Percentiles rank a stretch among this genome's conserved stretches.
phyloP scores from a whole-genome alignment of 92 coral and sea anemone genomes.

The Palythoa grandis region DNA sequence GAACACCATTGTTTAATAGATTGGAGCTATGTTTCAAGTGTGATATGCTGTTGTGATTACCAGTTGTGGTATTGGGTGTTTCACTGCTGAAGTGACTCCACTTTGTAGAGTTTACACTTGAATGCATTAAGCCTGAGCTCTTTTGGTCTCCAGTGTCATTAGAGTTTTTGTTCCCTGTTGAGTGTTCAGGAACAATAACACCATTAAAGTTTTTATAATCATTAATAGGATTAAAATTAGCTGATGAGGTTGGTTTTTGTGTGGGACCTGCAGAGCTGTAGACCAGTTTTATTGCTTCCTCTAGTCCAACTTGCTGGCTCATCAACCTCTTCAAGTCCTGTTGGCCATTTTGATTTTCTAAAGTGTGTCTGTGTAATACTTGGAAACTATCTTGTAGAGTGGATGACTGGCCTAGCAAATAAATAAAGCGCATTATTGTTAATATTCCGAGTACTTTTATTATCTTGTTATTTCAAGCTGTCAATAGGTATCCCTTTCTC shows the following conservation, averaged over 20 bases:
- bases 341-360: constrained; percentile 70
- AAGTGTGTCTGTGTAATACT: constrained; percentile 62
- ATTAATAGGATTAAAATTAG: not conserved
- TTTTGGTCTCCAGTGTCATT: constrained; percentile 1
- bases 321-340: constrained; percentile 44
- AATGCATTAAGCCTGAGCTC: constrained; percentile 8
- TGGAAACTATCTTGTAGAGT: constrained; percentile 58
- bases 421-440: not conserved
- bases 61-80: not conserved
- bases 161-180: not conserved
- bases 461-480: too few relatives aligned
- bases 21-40: constrained; percentile 25
- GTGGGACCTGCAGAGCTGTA: not conserved
- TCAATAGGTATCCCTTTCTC: too few relatives aligned
- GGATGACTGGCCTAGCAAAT: constrained; percentile 51
- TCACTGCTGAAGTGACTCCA: not conserved
- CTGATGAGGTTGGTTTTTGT: not conserved
- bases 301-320: not conserved
- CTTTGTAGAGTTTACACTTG: not conserved
- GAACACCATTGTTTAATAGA: not conserved
- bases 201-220: constrained; percentile 28
- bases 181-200: not conserved
- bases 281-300: constrained; percentile 23
- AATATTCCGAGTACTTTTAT: too few relatives aligned
- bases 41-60: not conserved